Base-by-base conservation (phyloP, 2,113 vertebrate species). In the Mobula hypostoma region DNA sequence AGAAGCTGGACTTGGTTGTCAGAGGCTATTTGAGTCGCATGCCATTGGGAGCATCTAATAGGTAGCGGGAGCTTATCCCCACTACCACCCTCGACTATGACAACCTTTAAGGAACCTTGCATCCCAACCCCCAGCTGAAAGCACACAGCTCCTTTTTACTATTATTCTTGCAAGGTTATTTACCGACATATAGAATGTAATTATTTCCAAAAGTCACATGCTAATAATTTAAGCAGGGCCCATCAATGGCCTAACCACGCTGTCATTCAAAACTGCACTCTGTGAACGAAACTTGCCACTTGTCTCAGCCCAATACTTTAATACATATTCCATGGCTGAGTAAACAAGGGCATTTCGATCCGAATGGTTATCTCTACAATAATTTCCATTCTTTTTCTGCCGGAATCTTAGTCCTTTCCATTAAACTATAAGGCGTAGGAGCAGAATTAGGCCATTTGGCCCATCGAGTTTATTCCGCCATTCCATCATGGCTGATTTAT, bases 231-330 rank as follows among this genome's bases (percentile, higher is more conserved):
- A 74, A 48, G 12, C 70, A 40, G 24, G 63, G 70, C 21, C 40
- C 40, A 56, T 29, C 21, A 29, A 5, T 12, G 24, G 29, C 36
- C 36, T 27, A 70, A 12, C 11, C 68, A 40, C 74, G 17, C 91
- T 74, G 72, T 93, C 91, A 74, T 29, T 74, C 70, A 76, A 29
- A 70, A 12, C 61, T 90, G 29, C 32, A 48, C 21, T 56, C 66
- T 21, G 72, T 74, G 40, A 48, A 93, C 48, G 56, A 56, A 93
- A 56, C 40, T 32, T 74, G 70, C 36, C 68, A 29, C 68, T 48
- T 92, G 72, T 88, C 72, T 92, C 90, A 92, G 9, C 63, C 32
- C 68, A 48, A 88, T 88, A 88, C 58, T 7, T 90, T 66, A 90
- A 66, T 17, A 15, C 63, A 66, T 24, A 85, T 24, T 27, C 82